phyloP scores from a whole-genome alignment of 2,888 invertebrate species.

The Aphodius sticticus region DNA sequence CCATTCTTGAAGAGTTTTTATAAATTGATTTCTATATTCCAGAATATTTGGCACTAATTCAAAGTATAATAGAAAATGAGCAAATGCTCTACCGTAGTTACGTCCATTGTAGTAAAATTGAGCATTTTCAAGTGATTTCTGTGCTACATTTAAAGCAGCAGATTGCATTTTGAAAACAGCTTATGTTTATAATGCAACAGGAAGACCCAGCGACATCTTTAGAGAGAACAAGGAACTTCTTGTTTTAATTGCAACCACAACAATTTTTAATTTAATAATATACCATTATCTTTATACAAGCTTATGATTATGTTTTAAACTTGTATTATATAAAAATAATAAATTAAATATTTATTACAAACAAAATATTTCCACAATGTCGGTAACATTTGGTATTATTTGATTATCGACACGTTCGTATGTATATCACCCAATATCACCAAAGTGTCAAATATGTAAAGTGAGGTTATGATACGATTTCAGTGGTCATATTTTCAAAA shows the following conservation, averaged over 20 bases:
- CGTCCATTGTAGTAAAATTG: constrained; percentile 43
- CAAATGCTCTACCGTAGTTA: constrained; percentile 53
- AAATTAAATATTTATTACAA: too few relatives aligned
- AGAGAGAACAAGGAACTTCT: background rate
- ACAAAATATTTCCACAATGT: too few relatives aligned
- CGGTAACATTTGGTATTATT: too few relatives aligned
- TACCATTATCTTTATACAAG: too few relatives aligned
- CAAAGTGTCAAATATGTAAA: background rate
- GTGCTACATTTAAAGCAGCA: background rate
- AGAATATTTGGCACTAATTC: constrained; percentile 46
- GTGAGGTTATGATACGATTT: background rate
- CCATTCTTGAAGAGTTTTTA: constrained; percentile 48
- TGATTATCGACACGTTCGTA: background rate
- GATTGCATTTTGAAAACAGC: background rate
- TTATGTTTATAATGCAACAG: background rate
- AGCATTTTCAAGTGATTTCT: constrained; percentile 41
- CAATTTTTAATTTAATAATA: too few relatives aligned
- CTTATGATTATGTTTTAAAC: too few relatives aligned
- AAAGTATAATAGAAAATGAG: constrained; percentile 51
- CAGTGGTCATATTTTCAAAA: background rate
- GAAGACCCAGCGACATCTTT: background rate
- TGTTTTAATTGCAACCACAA: too few relatives aligned
- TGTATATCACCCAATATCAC: background rate
- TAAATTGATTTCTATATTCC: constrained; percentile 46
- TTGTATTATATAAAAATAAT: too few relatives aligned